Conservation (phyloP, 2,113 vertebrate genomes). For the Eupsittula cactorum region DNA sequence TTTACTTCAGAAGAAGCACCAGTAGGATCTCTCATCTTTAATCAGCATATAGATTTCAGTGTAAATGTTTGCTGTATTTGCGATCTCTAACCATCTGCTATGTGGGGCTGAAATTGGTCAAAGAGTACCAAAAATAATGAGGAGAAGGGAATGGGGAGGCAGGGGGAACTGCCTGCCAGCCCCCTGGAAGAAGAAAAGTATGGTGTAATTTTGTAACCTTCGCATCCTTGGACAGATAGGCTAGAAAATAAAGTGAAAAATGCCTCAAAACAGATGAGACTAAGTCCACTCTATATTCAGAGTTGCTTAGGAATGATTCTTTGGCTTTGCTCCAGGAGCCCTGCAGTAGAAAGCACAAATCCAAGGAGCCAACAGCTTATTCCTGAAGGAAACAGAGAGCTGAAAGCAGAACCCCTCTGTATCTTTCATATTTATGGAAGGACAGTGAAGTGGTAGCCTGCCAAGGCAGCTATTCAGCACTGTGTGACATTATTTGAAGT, state of each 20-base stretch:
- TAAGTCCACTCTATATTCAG: background rate
- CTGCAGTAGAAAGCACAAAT: background rate
- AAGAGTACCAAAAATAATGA: background rate
- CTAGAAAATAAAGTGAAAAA: background rate
- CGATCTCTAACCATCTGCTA: background rate
- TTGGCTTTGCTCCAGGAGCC: background rate
- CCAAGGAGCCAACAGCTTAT: background rate
- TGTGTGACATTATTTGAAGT: slow-evolving; percentile 24
- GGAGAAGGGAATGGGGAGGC: background rate
- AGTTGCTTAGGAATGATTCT: background rate
- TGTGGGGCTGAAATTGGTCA: background rate
- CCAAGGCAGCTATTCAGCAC: background rate
- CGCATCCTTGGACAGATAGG: background rate
- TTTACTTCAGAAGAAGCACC: background rate
- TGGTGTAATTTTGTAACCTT: background rate
- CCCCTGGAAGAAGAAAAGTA: background rate
- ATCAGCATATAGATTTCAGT: background rate
- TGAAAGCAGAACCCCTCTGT: background rate
- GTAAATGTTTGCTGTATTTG: background rate
- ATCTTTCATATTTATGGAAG: background rate
- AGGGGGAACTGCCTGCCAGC: background rate
- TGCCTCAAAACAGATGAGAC: background rate
- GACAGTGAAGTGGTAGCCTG: background rate
- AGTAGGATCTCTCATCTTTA: background rate
- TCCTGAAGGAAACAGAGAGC: background rate